Base-by-base conservation (phyloP, 2,888 invertebrate species). In the Acrobeloides nanus region DNA sequence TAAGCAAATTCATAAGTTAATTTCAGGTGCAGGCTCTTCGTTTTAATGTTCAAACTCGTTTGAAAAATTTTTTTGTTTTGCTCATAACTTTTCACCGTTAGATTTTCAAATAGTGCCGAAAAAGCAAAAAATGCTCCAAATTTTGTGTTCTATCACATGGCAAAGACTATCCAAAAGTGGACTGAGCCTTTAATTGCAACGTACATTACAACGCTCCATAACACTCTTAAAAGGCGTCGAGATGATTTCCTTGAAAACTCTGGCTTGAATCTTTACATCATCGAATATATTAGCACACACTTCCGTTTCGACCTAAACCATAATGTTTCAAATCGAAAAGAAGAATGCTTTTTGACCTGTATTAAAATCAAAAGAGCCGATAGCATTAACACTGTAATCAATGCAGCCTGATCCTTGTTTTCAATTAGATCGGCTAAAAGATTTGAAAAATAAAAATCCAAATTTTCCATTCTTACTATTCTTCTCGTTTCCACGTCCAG, bases 271-370 rank as follows among this genome's bases (percentile, higher is more conserved):
- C 25, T 46, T 42, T 7, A 64, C 57, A 21, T 55, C 41, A 1
- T 27, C 41, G 41, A 65, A 62, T 18, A 60, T 41, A 7, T 45
- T 37, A 4, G 61, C 29, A 15, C 49, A 38, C 12, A 51, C 35
- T 32, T 64, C 57, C 1, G 60, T 61, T 45, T 60, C 60, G n/a
- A 64, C 33, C 48, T 60, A 33, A 53, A 49, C 33, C 15, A 26
- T n/a, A 7, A 17, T 17, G n/a, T n/a, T 44, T 15, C 5, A 7
- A 44, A 39, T 38, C 8, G 8, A 7, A 8, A 39, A 7, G 12
- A 24, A 39, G 41, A 8, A 40, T 42, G 15, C 32, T 8, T 24
- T 39, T 44, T 15, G 17, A 50, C 55, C 41, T 55, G 57, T 15
- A 57, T 44, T 20, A 63, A 34, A 24, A 45, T 38, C 18, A 59